phyloP scores from a whole-genome alignment of 2,797 vertebrate genomes.

The Rhabdomys pumilio region DNA sequence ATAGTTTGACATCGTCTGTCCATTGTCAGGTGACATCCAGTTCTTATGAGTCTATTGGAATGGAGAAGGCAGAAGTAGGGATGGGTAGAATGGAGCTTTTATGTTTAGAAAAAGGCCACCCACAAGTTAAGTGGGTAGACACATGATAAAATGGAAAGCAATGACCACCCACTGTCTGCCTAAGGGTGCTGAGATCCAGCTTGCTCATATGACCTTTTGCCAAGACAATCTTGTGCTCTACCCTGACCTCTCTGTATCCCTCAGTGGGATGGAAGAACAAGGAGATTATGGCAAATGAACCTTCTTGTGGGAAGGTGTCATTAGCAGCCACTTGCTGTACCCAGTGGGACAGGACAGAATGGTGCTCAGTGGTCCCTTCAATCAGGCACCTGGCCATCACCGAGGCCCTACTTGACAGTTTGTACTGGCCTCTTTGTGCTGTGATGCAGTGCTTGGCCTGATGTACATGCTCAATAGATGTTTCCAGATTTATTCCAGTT shows the following conservation, averaged over 20 bases:
- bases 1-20: not conserved
- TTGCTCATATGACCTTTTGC: not conserved
- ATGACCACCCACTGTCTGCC: too few relatives aligned
- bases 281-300: not conserved
- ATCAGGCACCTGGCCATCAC: not conserved
- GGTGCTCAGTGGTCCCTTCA: not conserved
- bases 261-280: not conserved
- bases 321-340: not conserved
- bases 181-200: not conserved
- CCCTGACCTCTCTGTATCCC: not conserved
- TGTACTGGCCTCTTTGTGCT: not conserved
- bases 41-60: not conserved
- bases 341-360: fast-evolving
- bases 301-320: not conserved
- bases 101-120: not conserved
- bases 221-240: not conserved
- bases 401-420: fast-evolving
- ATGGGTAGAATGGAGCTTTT: not conserved
- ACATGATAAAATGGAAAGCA: not conserved
- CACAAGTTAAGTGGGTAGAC: not conserved
- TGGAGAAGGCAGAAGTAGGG: not conserved
- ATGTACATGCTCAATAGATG: fast-evolving
- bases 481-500: not conserved
- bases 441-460: too few relatives aligned
- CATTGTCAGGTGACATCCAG: fast-evolving